Evolutionary conservation across 1,140 invertebrate genomes (phyloP), one percentile per base, ranked within the genome.

Genomic region (Drosophila ambigua): DNA sequence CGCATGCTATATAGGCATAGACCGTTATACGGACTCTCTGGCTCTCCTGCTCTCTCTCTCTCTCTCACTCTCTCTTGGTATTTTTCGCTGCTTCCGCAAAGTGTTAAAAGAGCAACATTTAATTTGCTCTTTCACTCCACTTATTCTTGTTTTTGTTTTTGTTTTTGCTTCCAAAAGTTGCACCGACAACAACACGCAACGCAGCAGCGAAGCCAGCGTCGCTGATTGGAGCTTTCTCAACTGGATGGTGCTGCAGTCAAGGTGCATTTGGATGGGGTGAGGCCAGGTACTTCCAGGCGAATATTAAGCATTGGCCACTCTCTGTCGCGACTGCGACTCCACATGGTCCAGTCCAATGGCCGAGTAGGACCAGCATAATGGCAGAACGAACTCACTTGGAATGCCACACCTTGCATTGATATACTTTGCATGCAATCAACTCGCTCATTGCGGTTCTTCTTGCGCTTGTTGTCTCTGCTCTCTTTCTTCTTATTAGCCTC

Each of bases 401-500:
- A 13, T 4, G 11, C 11, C 35, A 5, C 35, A 39, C 35, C 35
- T 5, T 2, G 3, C 2, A 39, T 39, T 13, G 35, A 39, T 39
- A 11, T 39, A 39, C 35, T 39, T 5, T 39, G 35, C 35, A 0
- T 39, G 35, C 82, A 85, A 81, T 87, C 82, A 75, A 78, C 74
- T 83, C 54, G 75, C 65, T 79, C 72, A 54, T 76, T 76, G 73
- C 60, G 72, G 63, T 73, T 63, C 52, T 74, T 73, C 53, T 65
- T 74, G 60, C 44, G 64, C 51, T 16, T 55, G 50, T 49, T 50
- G 26, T 16, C 31, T 45, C 23, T 23, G 28, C 64, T 65, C 62
- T 62, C 44, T 51, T 60, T 67, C 62, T 79, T 82, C 64, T 88
- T 88, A 87, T 87, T 88, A 87, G 82, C 83, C 83, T 88, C 82